Evolutionary conservation across 2,797 vertebrate genomes (phyloP), one percentile per base, ranked within the genome.

Genomic region (Lithobates pipiens): DNA sequence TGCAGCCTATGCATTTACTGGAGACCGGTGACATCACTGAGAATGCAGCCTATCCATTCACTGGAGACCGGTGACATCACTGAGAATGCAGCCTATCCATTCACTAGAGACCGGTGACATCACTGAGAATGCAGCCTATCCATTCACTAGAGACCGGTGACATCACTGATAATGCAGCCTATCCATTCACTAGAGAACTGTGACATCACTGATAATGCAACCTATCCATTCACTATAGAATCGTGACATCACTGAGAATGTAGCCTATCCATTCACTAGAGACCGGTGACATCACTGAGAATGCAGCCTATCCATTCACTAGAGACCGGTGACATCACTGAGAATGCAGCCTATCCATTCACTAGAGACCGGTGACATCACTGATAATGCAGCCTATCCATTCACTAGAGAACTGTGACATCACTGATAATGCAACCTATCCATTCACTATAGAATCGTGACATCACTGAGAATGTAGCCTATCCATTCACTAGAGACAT

Each of bases 81-180:
- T 10, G 61, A 65, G 61, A 65, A 65, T 65, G n/a, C 7, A 65
- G 61, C n/a, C 61, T 25, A 65, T 65, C 61, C n/a, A 65, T 65
- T 65, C 9, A 25, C 61, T 25, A 65, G 61, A 65, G 61, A 25
- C 21, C 57, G 8, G 57, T 61, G 23, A n/a, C 61, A 65, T 25
- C n/a, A 25, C 61, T n/a, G 61, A 65, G n/a, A 65, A 65, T 65
- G n/a, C 61, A 65, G n/a, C 23, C 61, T 65, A 65, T 65, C n/a
- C n/a, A 65, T 65, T 65, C 7, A 25, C 61, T 65, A 65, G 61
- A 65, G 61, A 65, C 61, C 61, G 5, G 61, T 65, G 23, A n/a
- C 61, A 65, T 65, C n/a, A 10, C n/a, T 10, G 61, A 65, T n/a
- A 65, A 65, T 65, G n/a, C 61, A 65, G 61, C 61, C 61, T 65